phyloP scores from a whole-genome alignment of 53 echinoderm and acorn worm genomes.

The Stichopus horrens region DNA sequence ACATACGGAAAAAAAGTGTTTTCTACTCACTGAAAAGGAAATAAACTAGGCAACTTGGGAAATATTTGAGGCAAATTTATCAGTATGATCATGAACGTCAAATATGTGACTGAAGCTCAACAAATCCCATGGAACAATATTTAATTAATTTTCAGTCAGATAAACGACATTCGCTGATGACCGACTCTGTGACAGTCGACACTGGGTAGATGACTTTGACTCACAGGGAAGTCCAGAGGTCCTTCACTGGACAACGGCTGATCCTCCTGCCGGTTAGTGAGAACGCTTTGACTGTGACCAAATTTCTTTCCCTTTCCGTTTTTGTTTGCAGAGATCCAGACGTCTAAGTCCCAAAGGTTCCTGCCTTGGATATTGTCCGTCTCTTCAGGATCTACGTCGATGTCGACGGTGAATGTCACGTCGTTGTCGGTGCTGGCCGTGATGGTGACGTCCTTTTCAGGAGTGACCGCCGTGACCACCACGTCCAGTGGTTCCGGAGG shows the following conservation, averaged over 20 bases:
- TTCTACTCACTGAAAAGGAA: no score
- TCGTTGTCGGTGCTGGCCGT: constrained; percentile 9
- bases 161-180: not conserved
- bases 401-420: constrained; percentile 43
- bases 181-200: not conserved
- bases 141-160: not conserved
- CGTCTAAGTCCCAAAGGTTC: constrained; percentile 56
- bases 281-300: constrained; percentile 42
- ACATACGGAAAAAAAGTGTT: no score
- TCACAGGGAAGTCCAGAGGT: constrained; percentile 14
- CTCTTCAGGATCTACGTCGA: constrained; percentile 45
- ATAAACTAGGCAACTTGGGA: no score
- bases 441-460: not conserved
- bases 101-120: no score
- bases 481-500: constrained; percentile 19
- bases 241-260: constrained; percentile 24
- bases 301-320: constrained; percentile 66
- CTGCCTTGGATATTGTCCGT: constrained; percentile 58
- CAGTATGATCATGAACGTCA: no score
- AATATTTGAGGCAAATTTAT: no score
- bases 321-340: constrained; percentile 63
- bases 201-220: not conserved
- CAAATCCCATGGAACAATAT: no score
- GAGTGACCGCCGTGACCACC: constrained; percentile 2
- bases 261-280: constrained; percentile 37